These are phyloP conservation scores for Crotophaga sulcirostris DNA, from an alignment of 2,113 vertebrate genomes.

Conservation along the genomic window DNA sequence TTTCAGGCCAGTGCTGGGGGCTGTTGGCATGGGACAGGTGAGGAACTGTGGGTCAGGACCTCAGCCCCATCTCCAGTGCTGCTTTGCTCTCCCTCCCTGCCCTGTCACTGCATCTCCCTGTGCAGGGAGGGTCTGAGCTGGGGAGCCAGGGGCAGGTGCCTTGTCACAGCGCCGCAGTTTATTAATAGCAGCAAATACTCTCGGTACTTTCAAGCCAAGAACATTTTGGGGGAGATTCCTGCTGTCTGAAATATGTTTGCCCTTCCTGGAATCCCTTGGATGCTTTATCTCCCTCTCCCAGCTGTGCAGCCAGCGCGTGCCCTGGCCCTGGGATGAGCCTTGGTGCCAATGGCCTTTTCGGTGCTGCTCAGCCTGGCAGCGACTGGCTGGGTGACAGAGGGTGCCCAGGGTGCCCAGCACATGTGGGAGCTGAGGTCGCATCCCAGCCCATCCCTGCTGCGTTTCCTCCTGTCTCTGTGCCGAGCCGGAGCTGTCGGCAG, in stretches of 20 bases:
- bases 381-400: neutral
- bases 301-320: neutral
- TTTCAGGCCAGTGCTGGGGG: neutral
- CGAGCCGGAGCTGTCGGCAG: neutral
- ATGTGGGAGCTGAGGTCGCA: neutral
- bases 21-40: fast-evolving
- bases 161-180: neutral
- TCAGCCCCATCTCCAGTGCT: neutral
- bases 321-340: neutral
- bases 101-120: neutral
- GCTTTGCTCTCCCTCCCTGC: neutral
- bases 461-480: neutral
- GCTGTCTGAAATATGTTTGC: neutral
- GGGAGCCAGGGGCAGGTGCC: fast-evolving
- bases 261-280: neutral
- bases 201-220: neutral
- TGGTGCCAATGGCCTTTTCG: neutral
- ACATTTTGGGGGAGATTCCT: neutral
- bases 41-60: neutral
- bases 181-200: neutral
- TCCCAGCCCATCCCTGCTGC: neutral
- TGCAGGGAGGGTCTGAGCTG: fast-evolving
- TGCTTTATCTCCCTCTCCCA: neutral
- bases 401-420: neutral
- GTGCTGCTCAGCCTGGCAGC: fast-evolving